Percentiles rank a stretch among this genome's conserved stretches.
Evolutionary conservation across 2,797 vertebrate genomes (phyloP).

Genomic region (Pantherophis vulpinus): DNA sequence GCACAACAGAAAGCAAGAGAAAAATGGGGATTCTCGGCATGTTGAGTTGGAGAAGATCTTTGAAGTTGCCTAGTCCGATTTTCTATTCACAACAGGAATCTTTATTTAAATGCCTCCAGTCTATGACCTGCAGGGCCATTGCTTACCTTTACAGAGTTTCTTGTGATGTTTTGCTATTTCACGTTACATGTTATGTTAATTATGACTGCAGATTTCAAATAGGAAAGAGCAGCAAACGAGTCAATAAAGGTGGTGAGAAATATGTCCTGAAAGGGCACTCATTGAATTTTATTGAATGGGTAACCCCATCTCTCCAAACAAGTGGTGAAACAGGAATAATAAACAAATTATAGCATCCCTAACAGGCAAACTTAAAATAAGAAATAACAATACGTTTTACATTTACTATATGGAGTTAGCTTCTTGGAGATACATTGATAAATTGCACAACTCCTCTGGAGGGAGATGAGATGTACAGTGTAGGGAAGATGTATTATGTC

Average conservation of each 20-base stretch:
- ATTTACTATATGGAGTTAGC: conserved; percentile 52
- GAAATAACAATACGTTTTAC: not conserved
- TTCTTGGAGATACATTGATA: conserved; percentile 27
- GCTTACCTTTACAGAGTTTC: not conserved
- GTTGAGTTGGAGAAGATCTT: not conserved
- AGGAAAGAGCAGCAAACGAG: conserved; percentile 7
- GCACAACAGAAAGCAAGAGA: not conserved
- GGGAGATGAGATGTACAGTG: not conserved
- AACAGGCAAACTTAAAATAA: not conserved
- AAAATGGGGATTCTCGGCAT: not conserved
- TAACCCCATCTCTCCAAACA: conserved; percentile 24
- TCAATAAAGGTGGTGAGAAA: conserved; percentile 16
- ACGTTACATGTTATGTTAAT: conserved; percentile 23
- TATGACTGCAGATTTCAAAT: conserved; percentile 14
- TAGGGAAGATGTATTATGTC: not conserved
- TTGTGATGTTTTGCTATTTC: conserved; percentile 2
- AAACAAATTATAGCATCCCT: conserved; percentile 65
- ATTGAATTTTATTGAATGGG: not conserved
- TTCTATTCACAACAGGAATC: not conserved
- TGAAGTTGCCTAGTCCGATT: not conserved
- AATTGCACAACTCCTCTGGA: conserved; percentile 25
- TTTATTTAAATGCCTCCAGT: not conserved
- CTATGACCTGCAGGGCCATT: not conserved
- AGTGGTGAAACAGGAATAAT: conserved; percentile 52
- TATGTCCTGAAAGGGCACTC: not conserved